phyloP scores from a whole-genome alignment of 2,888 invertebrate species.

The Mylabris sibirica region DNA sequence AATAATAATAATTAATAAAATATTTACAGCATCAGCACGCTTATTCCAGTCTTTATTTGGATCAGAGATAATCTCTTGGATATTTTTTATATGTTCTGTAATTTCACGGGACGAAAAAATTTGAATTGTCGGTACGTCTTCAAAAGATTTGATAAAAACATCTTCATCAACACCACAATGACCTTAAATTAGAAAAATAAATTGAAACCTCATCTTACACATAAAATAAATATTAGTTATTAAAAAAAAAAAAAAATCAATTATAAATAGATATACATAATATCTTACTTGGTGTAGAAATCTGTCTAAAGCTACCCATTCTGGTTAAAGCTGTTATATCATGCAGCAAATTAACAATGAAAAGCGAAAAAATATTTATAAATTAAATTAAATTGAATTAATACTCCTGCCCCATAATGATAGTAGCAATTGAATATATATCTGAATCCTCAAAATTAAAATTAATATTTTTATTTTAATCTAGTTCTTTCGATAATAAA shows the following conservation, averaged over 20 bases:
- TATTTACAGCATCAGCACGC: constrained; percentile 84
- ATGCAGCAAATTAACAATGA: constrained; percentile 49
- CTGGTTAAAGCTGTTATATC: constrained; percentile 52
- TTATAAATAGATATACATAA: constrained; percentile 22
- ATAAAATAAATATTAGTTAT: background rate
- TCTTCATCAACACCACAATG: constrained; percentile 88
- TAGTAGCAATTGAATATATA: too few relatives aligned
- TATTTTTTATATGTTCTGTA: constrained; percentile 79
- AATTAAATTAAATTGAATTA: constrained; percentile 32
- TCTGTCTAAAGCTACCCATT: constrained; percentile 53
- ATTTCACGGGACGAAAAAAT: constrained; percentile 86
- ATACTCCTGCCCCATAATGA: too few relatives aligned
- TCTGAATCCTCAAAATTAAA: too few relatives aligned
- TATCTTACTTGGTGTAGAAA: constrained; percentile 51
- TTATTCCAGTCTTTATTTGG: constrained; percentile 92
- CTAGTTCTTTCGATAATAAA: too few relatives aligned
- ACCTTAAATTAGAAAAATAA: background rate
- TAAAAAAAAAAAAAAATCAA: background rate
- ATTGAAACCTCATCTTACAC: too few relatives aligned
- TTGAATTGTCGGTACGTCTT: constrained; percentile 80
- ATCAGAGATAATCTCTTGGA: constrained; percentile 80
- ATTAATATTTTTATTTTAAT: too few relatives aligned
- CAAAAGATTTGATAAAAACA: constrained; percentile 85
- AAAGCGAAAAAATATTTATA: constrained; percentile 39
- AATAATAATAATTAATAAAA: background rate